Evolutionary conservation across 2,888 invertebrate genomes (phyloP).

Genomic region (Arge pagana): DNA sequence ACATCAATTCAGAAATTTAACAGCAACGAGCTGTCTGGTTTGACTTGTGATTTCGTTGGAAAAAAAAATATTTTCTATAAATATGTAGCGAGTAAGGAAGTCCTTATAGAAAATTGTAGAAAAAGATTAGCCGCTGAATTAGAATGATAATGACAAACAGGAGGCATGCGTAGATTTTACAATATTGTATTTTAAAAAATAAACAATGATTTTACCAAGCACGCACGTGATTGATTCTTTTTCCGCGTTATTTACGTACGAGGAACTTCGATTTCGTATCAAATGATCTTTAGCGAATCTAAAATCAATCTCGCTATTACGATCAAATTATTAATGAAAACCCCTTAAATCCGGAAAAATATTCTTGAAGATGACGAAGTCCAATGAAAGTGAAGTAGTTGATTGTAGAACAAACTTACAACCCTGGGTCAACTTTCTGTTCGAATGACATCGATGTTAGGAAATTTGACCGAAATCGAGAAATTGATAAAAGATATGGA

Average conservation of each 20-base stretch:
- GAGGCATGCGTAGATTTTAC: constrained; percentile 37
- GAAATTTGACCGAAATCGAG: too few species aligned
- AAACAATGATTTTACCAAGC: constrained; percentile 42
- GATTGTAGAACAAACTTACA: too few species aligned
- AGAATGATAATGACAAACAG: constrained; percentile 32
- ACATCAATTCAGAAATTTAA: neutral
- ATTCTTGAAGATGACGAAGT: too few species aligned
- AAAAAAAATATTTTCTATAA: neutral
- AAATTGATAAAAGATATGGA: too few species aligned
- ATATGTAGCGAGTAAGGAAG: constrained; percentile 10
- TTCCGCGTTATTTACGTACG: too few species aligned
- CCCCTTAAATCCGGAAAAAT: constrained; percentile 26
- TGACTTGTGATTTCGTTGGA: constrained; percentile 7
- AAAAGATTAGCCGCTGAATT: constrained; percentile 32
- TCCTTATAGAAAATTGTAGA: constrained; percentile 23
- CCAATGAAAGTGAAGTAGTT: too few species aligned
- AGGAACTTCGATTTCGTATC: too few species aligned
- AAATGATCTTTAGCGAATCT: constrained; percentile 8
- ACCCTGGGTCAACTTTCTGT: too few species aligned
- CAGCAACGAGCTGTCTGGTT: constrained; percentile 13
- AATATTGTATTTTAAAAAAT: constrained; percentile 35
- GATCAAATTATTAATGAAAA: neutral
- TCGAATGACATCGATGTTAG: too few species aligned
- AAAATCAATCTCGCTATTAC: constrained; percentile 22
- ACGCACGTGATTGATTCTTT: neutral